These are phyloP conservation scores for Calcarius lapponicus DNA, from an alignment of 2,797 vertebrate genomes.

Conservation along the genomic window DNA sequence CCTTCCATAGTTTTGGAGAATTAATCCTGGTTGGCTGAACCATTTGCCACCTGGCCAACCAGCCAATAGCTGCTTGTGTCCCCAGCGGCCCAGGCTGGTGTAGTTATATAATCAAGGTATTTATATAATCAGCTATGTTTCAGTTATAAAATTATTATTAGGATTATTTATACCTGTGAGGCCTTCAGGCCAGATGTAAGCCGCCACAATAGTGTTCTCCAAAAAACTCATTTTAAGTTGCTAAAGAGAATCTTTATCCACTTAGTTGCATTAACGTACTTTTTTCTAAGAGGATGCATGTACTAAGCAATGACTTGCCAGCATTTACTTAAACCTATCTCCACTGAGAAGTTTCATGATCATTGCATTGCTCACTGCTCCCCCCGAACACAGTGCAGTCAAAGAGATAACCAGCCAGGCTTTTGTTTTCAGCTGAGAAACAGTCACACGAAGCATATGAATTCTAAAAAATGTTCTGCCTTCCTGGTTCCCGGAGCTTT, in stretches of 20 bases:
- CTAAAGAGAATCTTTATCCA: background rate
- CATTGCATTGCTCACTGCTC: background rate
- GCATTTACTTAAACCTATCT: background rate
- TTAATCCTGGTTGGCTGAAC: too few species aligned
- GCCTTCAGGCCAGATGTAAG: background rate
- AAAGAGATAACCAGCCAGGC: accelerated
- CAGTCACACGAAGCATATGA: background rate
- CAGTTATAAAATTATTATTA: background rate
- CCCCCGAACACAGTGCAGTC: background rate
- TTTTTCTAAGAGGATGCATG: background rate
- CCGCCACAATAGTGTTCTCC: background rate
- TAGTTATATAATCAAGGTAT: too few species aligned
- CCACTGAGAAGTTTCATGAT: background rate
- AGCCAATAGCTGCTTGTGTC: background rate
- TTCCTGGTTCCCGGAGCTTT: background rate
- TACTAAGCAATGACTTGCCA: background rate
- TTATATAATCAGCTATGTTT: background rate
- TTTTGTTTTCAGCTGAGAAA: background rate
- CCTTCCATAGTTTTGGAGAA: accelerated
- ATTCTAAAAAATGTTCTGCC: background rate
- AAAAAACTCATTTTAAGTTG: background rate
- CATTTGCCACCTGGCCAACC: background rate
- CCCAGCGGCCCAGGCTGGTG: too few species aligned
- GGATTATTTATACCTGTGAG: background rate
- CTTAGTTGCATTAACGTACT: background rate